A percentile compares a stretch with the other conserved stretches of the same genome.
Evolutionary conservation across 2,888 invertebrate species (phyloP).

Genomic region (Thereva nobilitata): DNA sequence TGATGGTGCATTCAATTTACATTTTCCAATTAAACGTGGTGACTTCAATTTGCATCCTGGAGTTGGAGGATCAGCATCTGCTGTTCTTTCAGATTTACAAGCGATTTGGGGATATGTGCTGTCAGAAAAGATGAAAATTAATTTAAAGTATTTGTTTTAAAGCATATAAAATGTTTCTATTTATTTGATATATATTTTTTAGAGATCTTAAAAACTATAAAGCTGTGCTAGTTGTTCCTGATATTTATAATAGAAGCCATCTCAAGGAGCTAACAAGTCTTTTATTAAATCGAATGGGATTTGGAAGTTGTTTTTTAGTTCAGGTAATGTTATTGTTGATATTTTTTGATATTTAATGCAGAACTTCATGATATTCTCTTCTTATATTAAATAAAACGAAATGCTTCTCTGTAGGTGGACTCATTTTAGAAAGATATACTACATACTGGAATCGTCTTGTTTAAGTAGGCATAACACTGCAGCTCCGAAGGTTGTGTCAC

Average conservation of each 20-base stretch:
- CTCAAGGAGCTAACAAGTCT: constrained; percentile 83
- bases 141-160: constrained; percentile 58
- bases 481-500: no score
- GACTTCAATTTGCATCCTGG: constrained; percentile 83
- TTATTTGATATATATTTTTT: constrained; percentile 39
- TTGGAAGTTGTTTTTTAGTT: constrained; percentile 69
- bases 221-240: constrained; percentile 86
- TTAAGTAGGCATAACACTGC: no score
- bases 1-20: constrained; percentile 76
- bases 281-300: constrained; percentile 79
- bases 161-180: constrained; percentile 43
- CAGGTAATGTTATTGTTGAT: constrained; percentile 41
- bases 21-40: constrained; percentile 87
- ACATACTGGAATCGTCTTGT: no score
- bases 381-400: no score
- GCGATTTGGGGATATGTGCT: constrained; percentile 86
- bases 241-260: constrained; percentile 84
- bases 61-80: constrained; percentile 82
- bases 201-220: constrained; percentile 76
- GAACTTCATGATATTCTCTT: no score
- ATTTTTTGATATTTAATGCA: no score
- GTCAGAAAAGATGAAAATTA: constrained; percentile 76
- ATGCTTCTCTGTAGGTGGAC: no score
- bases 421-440: no score
- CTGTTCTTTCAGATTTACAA: constrained; percentile 83